Base-by-base conservation (phyloP, 1,140 invertebrate genomes). In the Xylocopa sonorina region DNA sequence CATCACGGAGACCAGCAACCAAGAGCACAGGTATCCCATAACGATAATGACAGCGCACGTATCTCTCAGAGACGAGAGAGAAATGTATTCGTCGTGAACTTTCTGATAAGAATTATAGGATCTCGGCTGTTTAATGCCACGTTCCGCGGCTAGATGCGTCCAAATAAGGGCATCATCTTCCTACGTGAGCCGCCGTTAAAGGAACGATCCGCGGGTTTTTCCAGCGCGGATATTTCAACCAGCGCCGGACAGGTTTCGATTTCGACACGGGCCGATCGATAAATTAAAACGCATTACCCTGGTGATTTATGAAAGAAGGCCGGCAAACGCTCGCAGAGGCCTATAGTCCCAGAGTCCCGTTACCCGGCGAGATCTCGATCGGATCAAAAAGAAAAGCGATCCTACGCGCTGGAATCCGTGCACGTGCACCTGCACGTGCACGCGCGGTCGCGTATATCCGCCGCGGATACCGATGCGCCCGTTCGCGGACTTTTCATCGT, bases 351-450 rank as follows among this genome's bases (percentile, higher is more conserved):
- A 9, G 51, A 46, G n/a, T 68, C n/a, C 34, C 43, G 55, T 78
- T 78, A 46, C 53, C 18, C 53, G 10, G 43, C 9, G 21, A 69
- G 55, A 71, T 77, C 55, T 60, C 66, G 66, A 78, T 69, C 55
- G 53, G 41, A 58, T 71, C 75, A 24, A 71, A n/a, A 71, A 60
- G 66, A 67, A 78, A 78, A 78, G 75, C 55, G 66, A 78, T 71
- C 66, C 27, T 46, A 48, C 51, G 55, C 75, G 18, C 18, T 34
- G 41, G 75, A 57, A 60, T 58, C 41, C 14, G 75, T 46, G 32
- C 75, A 78, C 75, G 75, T 78, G 75, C 75, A 58, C 0, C 2
- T 66, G 60, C 73, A 57, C 38, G 62, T 76, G 73, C 50, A 50
- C 55, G 10, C 3, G 10, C 29, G 32, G 41, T 29, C 3, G 58